A percentile compares a stretch with the other conserved stretches of the same genome.
Conservation (phyloP, 2,888 invertebrate species). For the Sthenelais limicola region DNA sequence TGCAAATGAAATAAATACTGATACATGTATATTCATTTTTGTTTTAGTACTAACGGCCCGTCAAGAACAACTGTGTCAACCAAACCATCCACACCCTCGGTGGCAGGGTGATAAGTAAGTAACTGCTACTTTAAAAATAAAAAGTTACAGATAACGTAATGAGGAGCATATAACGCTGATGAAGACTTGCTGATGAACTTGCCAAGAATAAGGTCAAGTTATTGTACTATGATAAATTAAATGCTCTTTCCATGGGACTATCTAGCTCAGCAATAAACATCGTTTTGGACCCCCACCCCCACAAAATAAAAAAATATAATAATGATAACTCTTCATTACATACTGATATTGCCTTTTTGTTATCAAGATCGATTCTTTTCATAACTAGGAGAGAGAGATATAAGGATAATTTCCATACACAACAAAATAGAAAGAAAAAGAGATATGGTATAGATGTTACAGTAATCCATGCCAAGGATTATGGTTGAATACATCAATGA, state of each 20-base stretch:
- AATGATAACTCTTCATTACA: not conserved
- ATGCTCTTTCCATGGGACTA: too few species aligned
- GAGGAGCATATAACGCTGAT: too few species aligned
- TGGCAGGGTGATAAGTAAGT: conserved; percentile 56
- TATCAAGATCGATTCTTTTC: not conserved
- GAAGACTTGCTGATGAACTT: too few species aligned
- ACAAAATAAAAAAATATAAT: not conserved
- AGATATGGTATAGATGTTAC: not conserved
- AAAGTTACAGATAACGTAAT: not conserved
- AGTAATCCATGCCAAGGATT: not conserved
- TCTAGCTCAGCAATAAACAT: not conserved
- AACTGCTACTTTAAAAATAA: not conserved
- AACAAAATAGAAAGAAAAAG: too few species aligned
- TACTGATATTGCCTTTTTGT: not conserved
- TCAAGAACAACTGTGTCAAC: conserved; percentile 58
- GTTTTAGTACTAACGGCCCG: conserved; percentile 51
- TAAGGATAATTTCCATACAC: not conserved
- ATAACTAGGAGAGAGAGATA: not conserved
- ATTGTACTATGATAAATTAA: too few species aligned
- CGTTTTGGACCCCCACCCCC: not conserved
- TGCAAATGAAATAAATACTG: too few species aligned
- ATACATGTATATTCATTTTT: not conserved
- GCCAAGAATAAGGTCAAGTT: too few species aligned
- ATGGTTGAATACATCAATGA: too few species aligned
- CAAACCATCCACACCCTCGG: conserved; percentile 56